Evolutionary conservation across 2,113 vertebrate genomes (phyloP).

Genomic region (Okapia johnstoni): DNA sequence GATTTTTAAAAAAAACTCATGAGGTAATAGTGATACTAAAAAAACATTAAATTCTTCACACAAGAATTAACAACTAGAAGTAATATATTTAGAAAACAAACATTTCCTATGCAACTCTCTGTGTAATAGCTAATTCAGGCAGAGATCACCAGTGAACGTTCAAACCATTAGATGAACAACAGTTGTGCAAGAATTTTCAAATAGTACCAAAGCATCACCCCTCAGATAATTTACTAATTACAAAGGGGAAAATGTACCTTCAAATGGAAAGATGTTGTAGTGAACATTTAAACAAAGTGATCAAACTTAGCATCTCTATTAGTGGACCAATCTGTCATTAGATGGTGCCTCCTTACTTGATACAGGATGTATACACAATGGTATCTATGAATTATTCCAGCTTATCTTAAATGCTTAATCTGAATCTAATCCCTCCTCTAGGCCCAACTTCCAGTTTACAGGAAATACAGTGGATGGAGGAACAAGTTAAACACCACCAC

Average conservation of each 20-base stretch:
- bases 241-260: background rate
- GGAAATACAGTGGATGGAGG: slow-evolving; percentile 2
- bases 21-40: background rate
- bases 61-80: background rate
- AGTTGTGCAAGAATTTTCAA: background rate
- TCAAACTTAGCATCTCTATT: background rate
- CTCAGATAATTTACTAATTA: slow-evolving; percentile 21
- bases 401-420: background rate
- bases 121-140: background rate
- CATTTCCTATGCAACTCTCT: background rate
- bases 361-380: background rate
- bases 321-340: background rate
- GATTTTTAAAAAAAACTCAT: background rate
- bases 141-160: background rate
- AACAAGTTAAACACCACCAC: slow-evolving; percentile 19
- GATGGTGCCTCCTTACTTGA: background rate
- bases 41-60: background rate
- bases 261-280: background rate
- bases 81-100: background rate
- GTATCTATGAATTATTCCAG: background rate
- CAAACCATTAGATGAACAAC: background rate
- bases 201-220: background rate
- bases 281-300: slow-evolving; percentile 18
- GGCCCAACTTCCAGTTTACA: background rate
- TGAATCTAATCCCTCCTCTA: background rate